A percentile compares a stretch with the other conserved stretches of the same genome.
These are phyloP conservation scores for Meteorus colon DNA, from an alignment of 2,888 invertebrate genomes.

Conservation along the genomic window DNA sequence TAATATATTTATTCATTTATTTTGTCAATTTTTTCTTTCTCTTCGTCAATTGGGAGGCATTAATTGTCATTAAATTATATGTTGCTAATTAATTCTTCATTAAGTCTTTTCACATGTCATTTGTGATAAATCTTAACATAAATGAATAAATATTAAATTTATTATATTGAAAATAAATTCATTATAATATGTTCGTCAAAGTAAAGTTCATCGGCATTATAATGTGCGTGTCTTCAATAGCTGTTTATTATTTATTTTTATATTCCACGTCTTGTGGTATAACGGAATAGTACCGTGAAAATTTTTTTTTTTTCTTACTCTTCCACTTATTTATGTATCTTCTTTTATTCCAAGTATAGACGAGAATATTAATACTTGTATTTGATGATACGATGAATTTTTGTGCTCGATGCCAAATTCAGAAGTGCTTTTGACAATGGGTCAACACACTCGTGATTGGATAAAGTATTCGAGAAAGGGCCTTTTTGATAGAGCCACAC, in stretches of 20 bases:
- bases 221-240: not conserved
- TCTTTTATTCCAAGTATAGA: not conserved
- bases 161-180: not conserved
- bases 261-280: not conserved
- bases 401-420: not conserved
- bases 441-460: constrained; percentile 16
- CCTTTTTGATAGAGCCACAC: constrained; percentile 22
- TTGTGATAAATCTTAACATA: not conserved
- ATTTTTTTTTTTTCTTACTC: not conserved
- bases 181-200: constrained; percentile 16
- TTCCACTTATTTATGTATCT: not conserved
- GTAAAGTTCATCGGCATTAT: constrained; percentile 20
- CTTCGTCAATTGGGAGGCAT: not conserved
- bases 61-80: not conserved
- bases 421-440: not conserved
- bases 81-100: not conserved
- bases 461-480: constrained; percentile 7
- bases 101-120: not conserved
- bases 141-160: not conserved
- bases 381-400: not conserved
- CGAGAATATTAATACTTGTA: not conserved
- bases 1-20: not conserved
- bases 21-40: not conserved
- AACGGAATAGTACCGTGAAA: constrained; percentile 24
- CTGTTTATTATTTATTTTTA: constrained; percentile 10